Evolutionary conservation across 2,113 vertebrate genomes (phyloP), one percentile per base, ranked within the genome.

Genomic region (Mugil cephalus): DNA sequence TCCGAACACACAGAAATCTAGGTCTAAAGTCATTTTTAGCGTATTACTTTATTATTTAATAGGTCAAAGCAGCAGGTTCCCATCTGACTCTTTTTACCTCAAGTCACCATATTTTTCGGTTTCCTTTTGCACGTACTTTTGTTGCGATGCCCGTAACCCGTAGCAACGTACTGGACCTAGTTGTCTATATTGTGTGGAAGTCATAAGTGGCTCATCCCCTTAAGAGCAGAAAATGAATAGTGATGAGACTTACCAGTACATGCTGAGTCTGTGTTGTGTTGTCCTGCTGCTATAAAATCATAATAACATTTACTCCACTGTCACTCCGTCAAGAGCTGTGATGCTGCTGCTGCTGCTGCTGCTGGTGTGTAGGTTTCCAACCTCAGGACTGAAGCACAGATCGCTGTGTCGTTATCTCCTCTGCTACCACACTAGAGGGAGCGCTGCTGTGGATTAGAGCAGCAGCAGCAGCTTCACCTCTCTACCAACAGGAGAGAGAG

Each of bases 361-460:
- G n/a, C n/a, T n/a, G n/a, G n/a, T n/a, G 58, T 46, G 51, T 7
- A 15, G 38, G 54, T 51, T 48, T 69, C 17, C 0, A 47, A 10
- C 52, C 50, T 65, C 66, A 30, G 40, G 43, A 76, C 34, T 61
- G 69, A 47, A 66, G 14, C 63, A 13, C 53, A 60, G 70, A 55
- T 69, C 11, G 12, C 6, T 24, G 19, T 15, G 66, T 70, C 21
- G 34, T 67, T 30, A 30, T 69, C 39, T 30, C 50, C 2, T 21
- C 51, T 34, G 58, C 82, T 80, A 82, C 40, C 53, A 39, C 76
- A 58, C 40, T 21, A 36, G 77, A 75, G 77, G 36, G 61, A 78
- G 51, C n/a, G 68, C 60, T 46, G 42, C 13, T 66, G 24, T 30
- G 84, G 85, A 89, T 87, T 81, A 87, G 43, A 83, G 80, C 70